These are phyloP conservation scores for Halcyon smyrnensis DNA, from an alignment of 2,797 vertebrate species.

Conservation along the genomic window DNA sequence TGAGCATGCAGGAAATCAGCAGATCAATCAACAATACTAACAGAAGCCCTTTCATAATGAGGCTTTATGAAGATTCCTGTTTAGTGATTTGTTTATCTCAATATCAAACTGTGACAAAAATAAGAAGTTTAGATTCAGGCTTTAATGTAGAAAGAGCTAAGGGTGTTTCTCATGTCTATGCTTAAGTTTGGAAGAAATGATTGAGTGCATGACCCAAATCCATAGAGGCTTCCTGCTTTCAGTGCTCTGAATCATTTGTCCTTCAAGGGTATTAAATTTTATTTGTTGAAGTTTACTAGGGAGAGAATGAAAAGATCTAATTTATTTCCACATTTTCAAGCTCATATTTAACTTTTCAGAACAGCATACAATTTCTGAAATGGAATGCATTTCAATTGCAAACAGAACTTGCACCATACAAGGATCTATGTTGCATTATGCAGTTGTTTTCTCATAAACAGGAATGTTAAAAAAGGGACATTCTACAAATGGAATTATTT, in stretches of 20 bases:
- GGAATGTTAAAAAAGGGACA: neutral
- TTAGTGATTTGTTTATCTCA: conserved; percentile 11
- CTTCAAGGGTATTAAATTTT: conserved; percentile 48
- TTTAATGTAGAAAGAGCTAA: neutral
- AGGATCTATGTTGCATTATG: neutral
- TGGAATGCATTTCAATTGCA: conserved; percentile 28
- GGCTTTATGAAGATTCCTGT: neutral
- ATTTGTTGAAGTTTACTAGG: conserved; percentile 44
- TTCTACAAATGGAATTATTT: neutral
- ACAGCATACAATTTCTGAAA: neutral
- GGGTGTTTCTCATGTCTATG: neutral
- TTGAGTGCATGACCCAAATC: conserved; percentile 31
- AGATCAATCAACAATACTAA: neutral
- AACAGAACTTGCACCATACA: neutral
- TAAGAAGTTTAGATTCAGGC: neutral
- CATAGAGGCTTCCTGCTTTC: neutral
- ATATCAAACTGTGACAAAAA: neutral
- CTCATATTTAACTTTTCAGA: conserved; percentile 40
- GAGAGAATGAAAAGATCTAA: neutral
- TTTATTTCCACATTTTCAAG: conserved; percentile 51
- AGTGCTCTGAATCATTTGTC: conserved; percentile 18
- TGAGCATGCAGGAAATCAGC: neutral
- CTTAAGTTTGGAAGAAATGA: conserved; percentile 29
- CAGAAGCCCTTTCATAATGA: neutral
- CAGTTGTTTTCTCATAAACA: neutral